Evolutionary conservation across 2,888 invertebrate genomes (phyloP), one percentile per base, ranked within the genome.

Genomic region (Auanema sp.): DNA sequence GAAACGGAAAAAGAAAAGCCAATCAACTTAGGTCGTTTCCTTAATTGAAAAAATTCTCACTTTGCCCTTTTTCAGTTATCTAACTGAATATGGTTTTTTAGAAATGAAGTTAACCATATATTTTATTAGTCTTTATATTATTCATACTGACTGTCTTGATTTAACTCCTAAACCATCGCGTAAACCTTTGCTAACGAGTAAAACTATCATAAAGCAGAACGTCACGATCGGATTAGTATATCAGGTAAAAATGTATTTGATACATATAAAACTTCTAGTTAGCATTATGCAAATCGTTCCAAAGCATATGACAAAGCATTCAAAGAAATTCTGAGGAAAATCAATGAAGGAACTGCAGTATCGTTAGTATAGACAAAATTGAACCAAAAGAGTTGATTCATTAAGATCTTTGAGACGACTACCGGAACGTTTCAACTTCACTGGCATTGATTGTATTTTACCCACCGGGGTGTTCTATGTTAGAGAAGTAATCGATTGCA

Each of bases 401-500:
- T 21, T 41, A 54, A 79, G 79, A 51, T 65, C 72, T 25, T 55
- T 77, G n/a, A 65, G 72, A 10, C 60, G 67, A n/a, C 69, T 80
- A 14, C 66, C 75, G 0, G 55, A 68, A 18, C 55, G 66, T 3
- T 81, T 76, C 67, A 70, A 60, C 10, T 71, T 81, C 60, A 64
- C 67, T 0, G 71, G 74, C 8, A 71, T 79, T 1, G 79, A 79
- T 43, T 81, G 81, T 58, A 74, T 79, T 41, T 64, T 81, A 12
- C 80, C 81, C 1, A 78, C 75, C 16, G 80, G 80, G 10, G 69
- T 70, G 10, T 81, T 81, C 55, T 77, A 69, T 53, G 81, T 80
- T 2, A 60, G 72, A 14, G 74, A 81, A 51, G 79, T 81, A 1
- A 67, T 81, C 21, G 70, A 77, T 55, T 81, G 81, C 58, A 68